Base-by-base conservation (phyloP, 2,888 invertebrate genomes). In the Tetranychus truncatus region DNA sequence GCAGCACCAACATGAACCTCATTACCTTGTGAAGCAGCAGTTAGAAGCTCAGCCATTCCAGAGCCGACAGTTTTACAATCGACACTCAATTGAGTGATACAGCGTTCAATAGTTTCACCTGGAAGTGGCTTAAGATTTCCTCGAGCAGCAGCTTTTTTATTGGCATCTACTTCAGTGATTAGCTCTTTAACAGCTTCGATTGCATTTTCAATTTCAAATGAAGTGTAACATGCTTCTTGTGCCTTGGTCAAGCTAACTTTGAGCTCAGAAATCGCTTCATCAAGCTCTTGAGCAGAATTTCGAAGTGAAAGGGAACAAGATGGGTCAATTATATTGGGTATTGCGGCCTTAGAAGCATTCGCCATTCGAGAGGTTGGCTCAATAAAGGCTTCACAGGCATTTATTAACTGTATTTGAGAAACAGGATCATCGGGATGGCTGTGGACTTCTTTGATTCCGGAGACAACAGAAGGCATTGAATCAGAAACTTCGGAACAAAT, bases 271-370 rank as follows among this genome's bases (percentile, higher is more conserved):
- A 89, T 84, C 1, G 84, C 83, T 11, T 82, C 82, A 7, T 83
- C 81, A 80, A 86, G 82, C 75, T 88, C 86, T 81, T 91, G 89
- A 67, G 90, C 87, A 72, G 87, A 87, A 79, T 87, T 87, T 74
- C 87, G 87, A 6, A 94, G 85, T 79, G 90, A 90, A 78, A 90
- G 86, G 6, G 89, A 89, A 0, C 90, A 86, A 0, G 90, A 85
- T 77, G 89, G 89, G 81, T 93, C 91, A 1, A 85, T 84, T 1
- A 95, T 88, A 0, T 92, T 91, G 0, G 95, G 94, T 76, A 93
- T 85, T 3, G 91, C 89, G 0, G 89, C 88, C 78, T 92, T 87
- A 0, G 91, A 88, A 0, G 91, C 89, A 77, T 89, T 87, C 0
- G 91, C 87, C 76, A 91, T 88, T 20, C 74, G 73, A 69, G 71